phyloP scores from a whole-genome alignment of 2,888 invertebrate genomes.

The Tachina lurida region DNA sequence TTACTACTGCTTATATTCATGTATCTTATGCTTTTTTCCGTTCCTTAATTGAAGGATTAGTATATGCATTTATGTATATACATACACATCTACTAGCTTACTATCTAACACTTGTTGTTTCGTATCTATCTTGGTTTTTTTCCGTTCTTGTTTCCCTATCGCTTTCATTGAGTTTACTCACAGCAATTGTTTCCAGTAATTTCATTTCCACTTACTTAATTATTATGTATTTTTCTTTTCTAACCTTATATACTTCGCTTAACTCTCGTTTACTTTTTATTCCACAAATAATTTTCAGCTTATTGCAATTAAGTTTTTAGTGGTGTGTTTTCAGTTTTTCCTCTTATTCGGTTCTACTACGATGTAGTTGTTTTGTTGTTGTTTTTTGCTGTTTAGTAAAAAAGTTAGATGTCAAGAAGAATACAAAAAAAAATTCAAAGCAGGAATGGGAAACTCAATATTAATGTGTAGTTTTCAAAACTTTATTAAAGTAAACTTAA shows the following conservation, averaged over 20 bases:
- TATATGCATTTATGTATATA: too few relatives aligned
- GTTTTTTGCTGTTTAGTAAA: conserved; percentile 5
- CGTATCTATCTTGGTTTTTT: neutral
- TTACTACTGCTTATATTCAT: too few relatives aligned
- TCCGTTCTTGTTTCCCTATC: conserved; percentile 5
- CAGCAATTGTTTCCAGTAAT: conserved; percentile 55
- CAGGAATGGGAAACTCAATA: neutral
- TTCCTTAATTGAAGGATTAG: too few relatives aligned
- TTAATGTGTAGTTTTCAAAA: too few relatives aligned
- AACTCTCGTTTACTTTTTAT: neutral
- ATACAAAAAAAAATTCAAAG: neutral
- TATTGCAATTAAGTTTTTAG: conserved; percentile 27
- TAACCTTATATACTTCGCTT: conserved; percentile 1
- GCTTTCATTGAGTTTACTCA: conserved; percentile 47
- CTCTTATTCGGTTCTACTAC: neutral
- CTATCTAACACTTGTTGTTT: neutral
- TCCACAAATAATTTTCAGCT: conserved; percentile 46
- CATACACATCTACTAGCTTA: too few relatives aligned
- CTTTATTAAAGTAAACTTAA: too few relatives aligned
- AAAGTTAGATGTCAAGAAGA: neutral
- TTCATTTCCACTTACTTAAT: conserved; percentile 48
- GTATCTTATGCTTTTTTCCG: too few relatives aligned
- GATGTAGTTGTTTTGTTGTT: neutral
- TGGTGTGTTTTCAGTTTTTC: neutral
- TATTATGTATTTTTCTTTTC: conserved; percentile 9